These are phyloP conservation scores for Alca torda DNA, from an alignment of 2,797 vertebrate species.

Conservation along the genomic window DNA sequence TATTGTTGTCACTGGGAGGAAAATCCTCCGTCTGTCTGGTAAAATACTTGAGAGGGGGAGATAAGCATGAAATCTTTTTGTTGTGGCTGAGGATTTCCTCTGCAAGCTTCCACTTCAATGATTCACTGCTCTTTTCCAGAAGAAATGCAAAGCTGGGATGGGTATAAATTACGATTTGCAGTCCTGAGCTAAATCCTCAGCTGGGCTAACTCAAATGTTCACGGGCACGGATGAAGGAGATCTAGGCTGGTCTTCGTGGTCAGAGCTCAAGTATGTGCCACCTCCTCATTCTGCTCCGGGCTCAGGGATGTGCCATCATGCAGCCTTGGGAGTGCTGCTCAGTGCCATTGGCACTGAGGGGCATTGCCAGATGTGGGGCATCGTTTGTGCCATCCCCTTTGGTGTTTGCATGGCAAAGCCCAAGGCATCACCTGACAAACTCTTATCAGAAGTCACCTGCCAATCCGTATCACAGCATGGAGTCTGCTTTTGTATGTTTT, in stretches of 20 bases:
- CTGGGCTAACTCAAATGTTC: not conserved
- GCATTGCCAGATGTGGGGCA: not conserved
- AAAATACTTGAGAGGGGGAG: constrained; percentile 45
- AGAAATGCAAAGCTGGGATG: not conserved
- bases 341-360: not conserved
- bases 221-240: rapidly evolving
- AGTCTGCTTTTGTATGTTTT: not conserved
- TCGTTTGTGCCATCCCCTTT: rapidly evolving
- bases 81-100: constrained; percentile 65
- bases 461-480: not conserved
- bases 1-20: constrained; percentile 61
- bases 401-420: not conserved
- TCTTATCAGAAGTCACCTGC: not conserved
- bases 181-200: not conserved
- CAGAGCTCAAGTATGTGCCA: not conserved
- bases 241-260: not conserved
- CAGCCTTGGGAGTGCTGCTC: rapidly evolving
- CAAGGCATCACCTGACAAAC: not conserved
- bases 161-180: not conserved
- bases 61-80: constrained; percentile 47
- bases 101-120: not conserved
- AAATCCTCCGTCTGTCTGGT: constrained; percentile 53
- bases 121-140: not conserved
- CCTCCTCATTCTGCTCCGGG: not conserved
- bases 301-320: not conserved